Conservation (phyloP, 1,140 invertebrate species). For the Limonius californicus region DNA sequence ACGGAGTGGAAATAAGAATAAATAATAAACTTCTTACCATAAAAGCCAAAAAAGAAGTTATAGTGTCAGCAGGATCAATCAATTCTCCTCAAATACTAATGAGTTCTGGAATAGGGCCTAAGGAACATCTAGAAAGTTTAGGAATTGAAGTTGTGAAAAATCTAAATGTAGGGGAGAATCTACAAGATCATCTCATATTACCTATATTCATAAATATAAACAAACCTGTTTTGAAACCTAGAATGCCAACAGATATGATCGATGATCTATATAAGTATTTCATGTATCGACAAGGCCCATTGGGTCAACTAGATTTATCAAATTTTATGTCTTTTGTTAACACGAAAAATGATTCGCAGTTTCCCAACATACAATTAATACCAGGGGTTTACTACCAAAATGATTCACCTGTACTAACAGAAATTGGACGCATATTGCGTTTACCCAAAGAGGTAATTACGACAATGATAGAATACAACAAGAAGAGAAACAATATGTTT, state of each 20-base stretch:
- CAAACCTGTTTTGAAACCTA: neutral
- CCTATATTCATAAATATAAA: slow-evolving; percentile 18
- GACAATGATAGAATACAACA: slow-evolving; percentile 23
- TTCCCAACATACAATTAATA: slow-evolving; percentile 58
- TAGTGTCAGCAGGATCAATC: slow-evolving; percentile 58
- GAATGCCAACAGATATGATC: neutral
- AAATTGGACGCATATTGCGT: neutral
- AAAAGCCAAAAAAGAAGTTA: slow-evolving; percentile 52
- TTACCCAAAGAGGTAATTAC: slow-evolving; percentile 22
- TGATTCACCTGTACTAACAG: slow-evolving; percentile 15
- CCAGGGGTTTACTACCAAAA: slow-evolving; percentile 41
- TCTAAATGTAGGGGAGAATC: slow-evolving; percentile 48
- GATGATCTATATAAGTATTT: slow-evolving; percentile 39
- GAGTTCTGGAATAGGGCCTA: no score
- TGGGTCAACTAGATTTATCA: slow-evolving; percentile 19
- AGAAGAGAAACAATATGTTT: slow-evolving; percentile 30
- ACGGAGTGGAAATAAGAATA: slow-evolving; percentile 33
- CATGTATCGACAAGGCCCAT: slow-evolving; percentile 30
- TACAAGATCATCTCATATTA: slow-evolving; percentile 52
- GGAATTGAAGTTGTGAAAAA: slow-evolving; percentile 37
- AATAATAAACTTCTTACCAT: slow-evolving; percentile 42
- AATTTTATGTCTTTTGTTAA: slow-evolving; percentile 24
- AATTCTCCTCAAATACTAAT: slow-evolving; percentile 62
- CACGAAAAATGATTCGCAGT: slow-evolving; percentile 33
- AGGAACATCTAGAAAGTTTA: slow-evolving; percentile 62